phyloP scores from a whole-genome alignment of 2,113 vertebrate species.

The Nibea albiflora region DNA sequence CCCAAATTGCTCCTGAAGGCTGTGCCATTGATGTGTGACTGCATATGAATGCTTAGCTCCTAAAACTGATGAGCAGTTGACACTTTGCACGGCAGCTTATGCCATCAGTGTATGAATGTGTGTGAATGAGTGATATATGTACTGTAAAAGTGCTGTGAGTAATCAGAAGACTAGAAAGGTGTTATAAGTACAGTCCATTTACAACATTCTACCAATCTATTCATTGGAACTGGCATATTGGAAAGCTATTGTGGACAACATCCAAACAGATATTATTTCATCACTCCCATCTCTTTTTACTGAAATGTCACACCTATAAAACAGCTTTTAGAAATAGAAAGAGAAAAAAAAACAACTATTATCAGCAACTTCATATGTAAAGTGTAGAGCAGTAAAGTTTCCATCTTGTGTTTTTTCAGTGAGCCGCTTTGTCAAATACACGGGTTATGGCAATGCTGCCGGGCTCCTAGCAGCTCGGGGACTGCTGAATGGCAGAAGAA shows the following conservation, averaged over 20 bases:
- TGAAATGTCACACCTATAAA: background rate
- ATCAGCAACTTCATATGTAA: background rate
- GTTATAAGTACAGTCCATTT: no score
- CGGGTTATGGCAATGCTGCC: slow-evolving; percentile 85
- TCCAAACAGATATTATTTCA: background rate
- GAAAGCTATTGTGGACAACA: background rate
- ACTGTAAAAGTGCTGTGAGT: no score
- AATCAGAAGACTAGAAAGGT: no score
- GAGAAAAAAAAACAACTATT: background rate
- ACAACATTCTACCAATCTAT: background rate
- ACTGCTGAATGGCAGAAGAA: slow-evolving; percentile 68
- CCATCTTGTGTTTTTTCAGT: slow-evolving; percentile 55
- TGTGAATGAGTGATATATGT: no score
- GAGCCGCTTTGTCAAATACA: slow-evolving; percentile 84
- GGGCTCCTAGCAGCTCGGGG: slow-evolving; percentile 82
- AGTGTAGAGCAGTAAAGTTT: background rate
- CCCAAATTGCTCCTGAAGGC: no score
- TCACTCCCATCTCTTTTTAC: no score
- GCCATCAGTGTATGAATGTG: no score
- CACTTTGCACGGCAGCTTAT: no score
- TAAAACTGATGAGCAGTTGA: no score
- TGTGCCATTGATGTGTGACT: no score
- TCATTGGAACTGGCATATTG: background rate
- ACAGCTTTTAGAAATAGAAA: background rate
- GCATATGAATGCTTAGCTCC: no score